A percentile compares a stretch with the other conserved stretches of the same genome.
Evolutionary conservation across 2,113 vertebrate species (phyloP).

Genomic region (Blennius ocellaris): DNA sequence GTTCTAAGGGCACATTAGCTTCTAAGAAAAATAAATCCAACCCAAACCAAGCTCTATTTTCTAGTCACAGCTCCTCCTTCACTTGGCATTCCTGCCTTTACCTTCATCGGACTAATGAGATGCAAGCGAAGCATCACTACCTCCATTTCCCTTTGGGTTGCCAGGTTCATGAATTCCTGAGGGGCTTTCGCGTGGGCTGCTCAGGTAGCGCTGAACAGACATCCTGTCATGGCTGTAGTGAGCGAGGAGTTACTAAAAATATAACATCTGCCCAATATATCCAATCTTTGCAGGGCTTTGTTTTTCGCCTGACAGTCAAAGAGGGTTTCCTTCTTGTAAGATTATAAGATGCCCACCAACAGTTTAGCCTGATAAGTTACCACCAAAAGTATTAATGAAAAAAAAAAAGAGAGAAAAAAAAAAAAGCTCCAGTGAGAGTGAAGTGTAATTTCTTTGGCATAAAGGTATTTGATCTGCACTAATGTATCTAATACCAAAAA

Average conservation of each 20-base stretch:
- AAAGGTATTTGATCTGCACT: not conserved
- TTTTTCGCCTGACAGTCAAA: too few species aligned
- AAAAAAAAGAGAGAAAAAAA: not conserved
- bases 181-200: slow-evolving; percentile 4
- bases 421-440: not conserved
- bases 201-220: slow-evolving; percentile 13
- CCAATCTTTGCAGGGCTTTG: too few species aligned
- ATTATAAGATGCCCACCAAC: too few species aligned
- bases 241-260: not conserved
- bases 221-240: not conserved
- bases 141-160: slow-evolving; percentile 17
- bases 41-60: not conserved
- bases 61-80: not conserved
- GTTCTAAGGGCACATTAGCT: not conserved
- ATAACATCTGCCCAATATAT: not conserved
- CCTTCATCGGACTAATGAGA: slow-evolving; percentile 34
- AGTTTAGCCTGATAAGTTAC: too few species aligned
- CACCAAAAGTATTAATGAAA: too few species aligned
- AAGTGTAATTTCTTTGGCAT: not conserved
- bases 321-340: too few species aligned
- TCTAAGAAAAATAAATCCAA: not conserved
- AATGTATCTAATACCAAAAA: too few species aligned
- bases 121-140: slow-evolving; percentile 12
- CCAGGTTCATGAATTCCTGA: slow-evolving; percentile 35
- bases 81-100: not conserved